Percentiles rank a stretch among this genome's conserved stretches.
These are phyloP conservation scores for Tribolium freemani DNA, from an alignment of 2,888 invertebrate species.

Conservation along the genomic window DNA sequence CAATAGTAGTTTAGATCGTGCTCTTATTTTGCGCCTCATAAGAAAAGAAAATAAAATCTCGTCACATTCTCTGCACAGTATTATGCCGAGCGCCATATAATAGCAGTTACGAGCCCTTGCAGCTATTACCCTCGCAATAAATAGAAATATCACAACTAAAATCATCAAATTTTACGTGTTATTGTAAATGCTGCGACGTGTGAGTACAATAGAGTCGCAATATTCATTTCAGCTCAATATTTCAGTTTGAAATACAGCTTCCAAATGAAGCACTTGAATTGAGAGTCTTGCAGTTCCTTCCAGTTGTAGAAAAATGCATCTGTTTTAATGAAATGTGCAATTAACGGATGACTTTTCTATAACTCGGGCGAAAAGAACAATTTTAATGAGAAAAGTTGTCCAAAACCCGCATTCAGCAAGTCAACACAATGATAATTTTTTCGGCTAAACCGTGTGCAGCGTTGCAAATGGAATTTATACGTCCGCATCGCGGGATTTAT, in stretches of 20 bases:
- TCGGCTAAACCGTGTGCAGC: not conserved
- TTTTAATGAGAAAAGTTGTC: constrained; percentile 6
- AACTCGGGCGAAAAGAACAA: not conserved
- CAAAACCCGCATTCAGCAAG: not conserved
- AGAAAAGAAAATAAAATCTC: constrained; percentile 2
- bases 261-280: no score
- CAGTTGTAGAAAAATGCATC: not conserved
- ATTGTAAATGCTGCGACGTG: constrained; percentile 11
- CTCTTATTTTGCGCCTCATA: not conserved
- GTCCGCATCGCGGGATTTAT: not conserved
- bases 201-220: not conserved
- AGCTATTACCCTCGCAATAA: constrained; percentile 1
- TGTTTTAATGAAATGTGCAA: not conserved
- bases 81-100: constrained; percentile 2
- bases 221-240: not conserved
- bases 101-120: not conserved
- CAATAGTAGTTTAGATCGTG: not conserved
- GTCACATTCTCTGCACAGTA: not conserved
- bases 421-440: constrained; percentile 6
- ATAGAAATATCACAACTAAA: constrained; percentile 11
- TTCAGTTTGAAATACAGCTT: not conserved
- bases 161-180: constrained; percentile 12
- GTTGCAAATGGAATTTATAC: not conserved
- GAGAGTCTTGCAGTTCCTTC: no score
- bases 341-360: constrained; percentile 5